Base-by-base conservation (phyloP, 2,113 vertebrate species). In the Oncorhynchus clarkii region DNA sequence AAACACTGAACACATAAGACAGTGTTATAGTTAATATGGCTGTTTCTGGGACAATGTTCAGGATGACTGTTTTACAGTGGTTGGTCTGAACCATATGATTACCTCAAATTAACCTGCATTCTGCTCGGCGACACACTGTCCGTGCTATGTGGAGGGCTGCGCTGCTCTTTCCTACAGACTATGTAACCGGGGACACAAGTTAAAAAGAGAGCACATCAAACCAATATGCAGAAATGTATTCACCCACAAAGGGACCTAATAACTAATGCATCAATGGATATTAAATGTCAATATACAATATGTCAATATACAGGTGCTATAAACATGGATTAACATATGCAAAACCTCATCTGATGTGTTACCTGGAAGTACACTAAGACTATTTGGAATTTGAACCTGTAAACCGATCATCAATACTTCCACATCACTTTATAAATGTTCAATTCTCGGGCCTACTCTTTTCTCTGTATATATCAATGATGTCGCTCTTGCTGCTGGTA, bases 121-220 rank as follows among this genome's bases (percentile, higher is more conserved):
- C 97, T 0, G 97, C 96, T 80, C 96, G 89, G 68, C 97, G 96
- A 78, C 97, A 98, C 79, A 99, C 91, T 0, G 96, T 93, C 71
- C 97, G 91, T 73, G 95, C 96, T 12, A 99, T 74, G 16, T 99
- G 98, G 29, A 99, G 89, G 0, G 93, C 94, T 0, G 95, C 86
- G 0, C 97, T 97, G 89, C 95, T 95, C 80, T 92, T 96, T 27
- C 98, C 98, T 18, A 97, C 98, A 0, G 97, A 98, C 98, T 99
- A 90, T 2, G 82, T 80, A 7, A 78, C 0, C 59, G 14, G 4
- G 39, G 6, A 68, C 6, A 20, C 16, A 67, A 14, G 12, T 39
- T 9, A 39, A 34, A 39, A 49, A 39, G 20, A 72, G 9, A 48
- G 9, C 18, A 22, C 27, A 34, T 26, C 12, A 54, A 2, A 11